These are phyloP conservation scores for Trichogramma pretiosum DNA, from an alignment of 1,140 invertebrate species.

Conservation along the genomic window DNA sequence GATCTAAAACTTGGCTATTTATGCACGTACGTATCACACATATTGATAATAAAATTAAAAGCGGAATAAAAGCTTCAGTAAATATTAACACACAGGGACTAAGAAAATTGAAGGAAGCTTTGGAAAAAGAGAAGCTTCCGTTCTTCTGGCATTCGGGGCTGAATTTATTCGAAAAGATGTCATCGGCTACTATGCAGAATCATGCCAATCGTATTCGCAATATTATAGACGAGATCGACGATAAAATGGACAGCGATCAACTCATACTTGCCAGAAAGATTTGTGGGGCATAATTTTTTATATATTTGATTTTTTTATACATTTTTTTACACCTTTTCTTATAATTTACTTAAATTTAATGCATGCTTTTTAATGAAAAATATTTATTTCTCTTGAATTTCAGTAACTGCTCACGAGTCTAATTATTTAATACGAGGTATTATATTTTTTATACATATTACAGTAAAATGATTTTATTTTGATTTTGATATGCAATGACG, in stretches of 20 bases:
- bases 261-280: conserved; percentile 19
- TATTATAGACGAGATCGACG: conserved; percentile 19
- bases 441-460: neutral
- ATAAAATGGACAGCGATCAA: conserved; percentile 1
- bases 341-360: too few relatives aligned
- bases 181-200: neutral
- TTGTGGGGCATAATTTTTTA: conserved; percentile 12
- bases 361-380: too few relatives aligned
- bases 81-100: conserved; percentile 24
- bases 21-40: conserved; percentile 11
- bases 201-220: conserved; percentile 11
- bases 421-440: neutral
- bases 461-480: too few relatives aligned
- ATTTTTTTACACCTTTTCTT: too few relatives aligned
- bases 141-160: conserved; percentile 24
- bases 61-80: neutral
- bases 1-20: conserved; percentile 9
- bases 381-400: neutral
- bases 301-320: neutral
- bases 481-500: too few relatives aligned
- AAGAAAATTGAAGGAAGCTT: conserved; percentile 17
- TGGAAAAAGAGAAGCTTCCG: neutral
- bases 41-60: conserved; percentile 2
- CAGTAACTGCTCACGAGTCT: neutral
- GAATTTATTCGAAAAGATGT: conserved; percentile 26